Evolutionary conservation across 1,140 invertebrate genomes (phyloP).

Genomic region (Ceratosolen fusciceps): DNA sequence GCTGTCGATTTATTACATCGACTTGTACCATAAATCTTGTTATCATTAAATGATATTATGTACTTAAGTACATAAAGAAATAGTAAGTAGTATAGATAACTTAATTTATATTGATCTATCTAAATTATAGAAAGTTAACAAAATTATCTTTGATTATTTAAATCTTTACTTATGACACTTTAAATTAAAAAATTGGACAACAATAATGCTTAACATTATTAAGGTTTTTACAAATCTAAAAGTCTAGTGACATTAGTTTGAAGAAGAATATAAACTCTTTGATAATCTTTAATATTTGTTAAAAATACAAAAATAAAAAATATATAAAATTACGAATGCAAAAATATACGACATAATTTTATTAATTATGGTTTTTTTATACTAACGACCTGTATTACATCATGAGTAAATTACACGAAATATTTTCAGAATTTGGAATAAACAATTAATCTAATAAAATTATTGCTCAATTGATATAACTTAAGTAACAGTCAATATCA

Average conservation of each 20-base stretch:
- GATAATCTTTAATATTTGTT: conserved; percentile 53
- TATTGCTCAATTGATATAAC: too few relatives aligned
- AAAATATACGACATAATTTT: too few relatives aligned
- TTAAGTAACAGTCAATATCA: too few relatives aligned
- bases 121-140: conserved; percentile 26
- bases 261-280: conserved; percentile 28
- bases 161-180: conserved; percentile 34
- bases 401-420: too few relatives aligned
- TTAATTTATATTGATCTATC: conserved; percentile 30
- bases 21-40: conserved; percentile 41
- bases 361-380: too few relatives aligned
- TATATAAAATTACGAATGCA: too few relatives aligned
- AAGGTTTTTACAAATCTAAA: conserved; percentile 12
- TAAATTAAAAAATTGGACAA: conserved; percentile 33
- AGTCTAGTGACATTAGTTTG: conserved; percentile 26
- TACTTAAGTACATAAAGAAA: conserved; percentile 41
- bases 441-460: too few relatives aligned
- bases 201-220: conserved; percentile 26
- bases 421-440: too few relatives aligned
- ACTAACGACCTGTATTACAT: too few relatives aligned
- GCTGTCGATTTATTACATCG: conserved; percentile 35
- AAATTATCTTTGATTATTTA: conserved; percentile 15
- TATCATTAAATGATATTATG: conserved; percentile 32
- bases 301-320: conserved; percentile 43
- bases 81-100: conserved; percentile 29